Conservation (phyloP, 2,888 invertebrate species). For the Eubasilissa splendida region DNA sequence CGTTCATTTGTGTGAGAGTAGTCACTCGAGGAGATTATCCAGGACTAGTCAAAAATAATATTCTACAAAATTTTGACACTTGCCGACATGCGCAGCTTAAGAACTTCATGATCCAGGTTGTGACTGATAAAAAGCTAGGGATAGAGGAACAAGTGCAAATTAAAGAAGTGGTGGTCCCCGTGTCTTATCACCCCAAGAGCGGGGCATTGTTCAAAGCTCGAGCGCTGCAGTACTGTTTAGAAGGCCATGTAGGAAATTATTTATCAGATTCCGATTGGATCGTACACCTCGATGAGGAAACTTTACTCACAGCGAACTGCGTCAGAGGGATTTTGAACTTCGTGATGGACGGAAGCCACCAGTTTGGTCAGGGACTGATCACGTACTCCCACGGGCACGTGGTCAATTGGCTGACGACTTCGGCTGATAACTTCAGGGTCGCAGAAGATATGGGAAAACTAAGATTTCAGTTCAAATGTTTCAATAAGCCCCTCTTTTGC, state of each 20-base stretch:
- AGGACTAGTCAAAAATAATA: slow-evolving; percentile 25
- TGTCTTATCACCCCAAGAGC: slow-evolving; percentile 14
- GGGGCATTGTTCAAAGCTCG: slow-evolving; percentile 80
- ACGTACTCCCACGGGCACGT: slow-evolving; percentile 97
- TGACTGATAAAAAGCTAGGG: slow-evolving; percentile 15
- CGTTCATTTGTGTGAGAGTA: slow-evolving; percentile 22
- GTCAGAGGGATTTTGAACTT: slow-evolving; percentile 93
- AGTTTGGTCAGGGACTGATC: slow-evolving; percentile 95
- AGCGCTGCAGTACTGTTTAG: slow-evolving; percentile 95
- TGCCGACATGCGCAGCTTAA: slow-evolving; percentile 24
- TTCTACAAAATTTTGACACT: slow-evolving; percentile 16
- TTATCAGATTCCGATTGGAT: slow-evolving; percentile 94
- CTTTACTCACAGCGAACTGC: slow-evolving; percentile 92
- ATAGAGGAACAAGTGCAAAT: slow-evolving; percentile 25
- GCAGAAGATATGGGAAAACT: slow-evolving; percentile 98
- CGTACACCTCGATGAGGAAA: slow-evolving; percentile 98
- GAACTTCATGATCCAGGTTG: slow-evolving; percentile 28
- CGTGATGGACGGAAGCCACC: slow-evolving; percentile 93
- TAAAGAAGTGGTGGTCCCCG: slow-evolving; percentile 23
- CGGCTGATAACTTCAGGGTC: slow-evolving; percentile 95
- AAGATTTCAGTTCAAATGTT: slow-evolving; percentile 90
- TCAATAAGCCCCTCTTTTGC: slow-evolving; percentile 95
- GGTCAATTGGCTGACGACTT: slow-evolving; percentile 96
- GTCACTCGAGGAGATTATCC: slow-evolving; percentile 30
- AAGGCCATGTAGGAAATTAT: slow-evolving; percentile 75